Evolutionary conservation across 2,888 invertebrate species (phyloP).

Genomic region (Rhagonycha lutea): DNA sequence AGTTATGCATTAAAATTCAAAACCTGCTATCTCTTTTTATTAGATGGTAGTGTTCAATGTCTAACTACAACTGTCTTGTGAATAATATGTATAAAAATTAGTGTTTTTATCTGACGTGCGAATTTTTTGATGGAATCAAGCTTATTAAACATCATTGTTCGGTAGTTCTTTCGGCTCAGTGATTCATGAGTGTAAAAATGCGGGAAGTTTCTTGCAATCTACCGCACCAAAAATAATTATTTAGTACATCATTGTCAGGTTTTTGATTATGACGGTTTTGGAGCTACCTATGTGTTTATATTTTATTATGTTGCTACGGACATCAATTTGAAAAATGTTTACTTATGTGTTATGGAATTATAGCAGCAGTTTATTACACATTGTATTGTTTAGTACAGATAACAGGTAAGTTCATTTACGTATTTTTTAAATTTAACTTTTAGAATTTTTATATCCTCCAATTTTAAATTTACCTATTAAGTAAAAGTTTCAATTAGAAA

Average conservation of each 20-base stretch:
- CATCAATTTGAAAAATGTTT: conserved; percentile 8
- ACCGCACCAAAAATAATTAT: not conserved
- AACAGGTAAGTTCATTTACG: conserved; percentile 9
- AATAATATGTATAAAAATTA: not conserved
- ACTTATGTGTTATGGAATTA: conserved; percentile 8
- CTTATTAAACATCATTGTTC: not conserved
- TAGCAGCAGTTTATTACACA: conserved; percentile 1
- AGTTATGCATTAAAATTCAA: conserved; percentile 22
- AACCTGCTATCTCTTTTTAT: conserved; percentile 5
- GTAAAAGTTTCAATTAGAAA: not conserved
- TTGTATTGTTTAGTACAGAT: conserved; percentile 4
- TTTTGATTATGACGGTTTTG: not conserved
- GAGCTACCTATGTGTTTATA: not conserved
- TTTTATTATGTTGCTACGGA: not conserved
- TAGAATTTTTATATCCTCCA: not conserved
- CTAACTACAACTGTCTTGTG: not conserved
- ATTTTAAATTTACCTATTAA: not conserved
- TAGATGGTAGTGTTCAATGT: not conserved
- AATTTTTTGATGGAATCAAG: not conserved
- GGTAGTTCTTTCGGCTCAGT: not conserved
- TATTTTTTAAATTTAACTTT: not conserved
- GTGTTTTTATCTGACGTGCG: not conserved
- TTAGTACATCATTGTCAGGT: not conserved
- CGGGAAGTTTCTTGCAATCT: not conserved
- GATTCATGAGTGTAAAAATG: not conserved